Base-by-base conservation (phyloP, 2,797 vertebrate species). In the Molossus alvarezi region DNA sequence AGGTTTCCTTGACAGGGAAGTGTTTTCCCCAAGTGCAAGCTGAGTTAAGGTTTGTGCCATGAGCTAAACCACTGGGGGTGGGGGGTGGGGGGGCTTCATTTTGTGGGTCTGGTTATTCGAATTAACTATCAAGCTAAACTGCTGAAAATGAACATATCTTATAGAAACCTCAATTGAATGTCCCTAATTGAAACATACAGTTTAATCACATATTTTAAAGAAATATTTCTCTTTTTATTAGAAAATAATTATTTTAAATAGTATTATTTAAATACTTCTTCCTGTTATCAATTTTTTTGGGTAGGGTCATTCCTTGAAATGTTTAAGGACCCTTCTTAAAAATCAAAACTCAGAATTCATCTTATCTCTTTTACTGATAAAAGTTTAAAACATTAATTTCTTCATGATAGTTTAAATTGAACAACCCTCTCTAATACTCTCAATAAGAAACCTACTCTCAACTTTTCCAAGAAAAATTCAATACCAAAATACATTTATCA, bases 331-430 rank as follows among this genome's bases (percentile, higher is more conserved):
- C 0, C 10, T 53, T 86, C 12, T 82, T 67, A 53, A 87, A 95
- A 94, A 23, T 37, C 10, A 87, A 58, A 86, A 67, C 9, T 51
- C 21, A 71, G 27, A n/a, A 20, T 2, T 57, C 12, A 69, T 75
- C 14, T 88, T 62, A 77, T 76, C 5, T 82, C 3, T 15, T 90
- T 62, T 67, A 20, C 37, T 57, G 3, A 51, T 55, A 86, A 82
- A 89, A 51, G 1, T 55, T 51, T 21, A 12, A 90, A 73, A 62
- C 10, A 21, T 67, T 9, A 53, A 53, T 85, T 88, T 83, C 81
- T 86, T 86, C 48, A 65, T 88, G 45, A 79, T 73, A 88, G 29
- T 60, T 92, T 75, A 88, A 67, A 37, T 51, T 62, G 29, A 79
- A 94, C 15, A 73, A 62, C 58, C 2, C 5, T 94, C 8, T 83